These are phyloP conservation scores for Notechis scutatus DNA, from an alignment of 2,113 vertebrate genomes.

Conservation along the genomic window DNA sequence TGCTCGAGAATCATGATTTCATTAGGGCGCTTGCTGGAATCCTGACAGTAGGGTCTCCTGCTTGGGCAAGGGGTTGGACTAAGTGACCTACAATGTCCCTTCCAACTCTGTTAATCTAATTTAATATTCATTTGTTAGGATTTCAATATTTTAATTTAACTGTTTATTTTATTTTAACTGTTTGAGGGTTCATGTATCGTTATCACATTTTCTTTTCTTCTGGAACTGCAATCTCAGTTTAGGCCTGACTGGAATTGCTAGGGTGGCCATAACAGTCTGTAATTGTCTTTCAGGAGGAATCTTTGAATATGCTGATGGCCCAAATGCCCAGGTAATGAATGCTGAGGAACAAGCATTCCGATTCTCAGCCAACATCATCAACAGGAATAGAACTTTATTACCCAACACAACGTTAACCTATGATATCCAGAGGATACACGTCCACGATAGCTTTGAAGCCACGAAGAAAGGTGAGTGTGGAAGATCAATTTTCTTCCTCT, in stretches of 20 bases:
- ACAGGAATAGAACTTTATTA: conserved; percentile 94
- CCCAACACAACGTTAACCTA: conserved; percentile 98
- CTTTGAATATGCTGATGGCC: conserved; percentile 91
- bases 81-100: too few relatives aligned
- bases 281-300: conserved; percentile 86
- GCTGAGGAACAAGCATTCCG: conserved; percentile 96
- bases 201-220: background rate
- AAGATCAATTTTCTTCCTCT: background rate
- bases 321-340: conserved; percentile 87
- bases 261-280: background rate
- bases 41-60: too few relatives aligned
- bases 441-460: conserved; percentile 98
- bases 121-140: too few relatives aligned
- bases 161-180: too few relatives aligned
- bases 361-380: conserved; percentile 98
- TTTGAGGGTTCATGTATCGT: background rate
- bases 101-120: too few relatives aligned
- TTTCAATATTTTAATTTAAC: too few relatives aligned
- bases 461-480: conserved; percentile 91
- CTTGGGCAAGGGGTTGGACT: too few relatives aligned
- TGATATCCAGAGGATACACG: conserved; percentile 99
- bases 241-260: too few relatives aligned
- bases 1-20: too few relatives aligned
- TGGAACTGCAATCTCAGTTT: too few relatives aligned
- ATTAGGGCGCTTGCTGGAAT: too few relatives aligned